These are phyloP conservation scores for Theonella swinhoei DNA, from an alignment of 37 sponge, comb jelly and placozoan genomes.

Conservation along the genomic window DNA sequence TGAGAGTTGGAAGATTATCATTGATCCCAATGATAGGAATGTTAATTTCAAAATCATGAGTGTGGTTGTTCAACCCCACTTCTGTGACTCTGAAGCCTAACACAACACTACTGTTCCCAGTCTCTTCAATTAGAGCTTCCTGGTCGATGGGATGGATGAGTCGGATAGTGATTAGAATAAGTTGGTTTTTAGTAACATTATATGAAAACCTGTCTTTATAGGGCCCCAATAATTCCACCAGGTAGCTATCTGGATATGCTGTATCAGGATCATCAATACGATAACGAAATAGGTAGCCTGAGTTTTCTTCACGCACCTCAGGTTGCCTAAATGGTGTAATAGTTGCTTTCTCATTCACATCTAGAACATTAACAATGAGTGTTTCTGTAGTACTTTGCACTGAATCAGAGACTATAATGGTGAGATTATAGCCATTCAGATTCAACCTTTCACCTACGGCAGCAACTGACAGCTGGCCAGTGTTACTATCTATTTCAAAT, in stretches of 20 bases:
- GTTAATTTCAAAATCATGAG: neutral
- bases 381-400: neutral
- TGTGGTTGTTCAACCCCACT: neutral
- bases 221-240: no score
- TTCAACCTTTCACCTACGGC: neutral
- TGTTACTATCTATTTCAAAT: no score
- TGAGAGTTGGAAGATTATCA: conserved; percentile 35
- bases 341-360: conserved; percentile 20
- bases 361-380: neutral
- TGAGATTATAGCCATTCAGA: neutral
- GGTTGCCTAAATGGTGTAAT: neutral
- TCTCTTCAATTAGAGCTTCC: neutral
- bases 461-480: no score
- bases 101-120: neutral
- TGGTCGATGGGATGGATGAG: neutral
- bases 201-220: no score
- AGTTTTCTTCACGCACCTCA: no score
- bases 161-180: no score
- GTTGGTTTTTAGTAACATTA: no score
- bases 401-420: neutral
- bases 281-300: neutral
- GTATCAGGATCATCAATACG: no score
- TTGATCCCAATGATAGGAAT: conserved; percentile 13
- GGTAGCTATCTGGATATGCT: no score
- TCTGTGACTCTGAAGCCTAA: neutral